Percentiles rank a stretch among this genome's conserved stretches.
Evolutionary conservation across 2,888 invertebrate genomes (phyloP).

Genomic region (Parochlus steinenii): DNA sequence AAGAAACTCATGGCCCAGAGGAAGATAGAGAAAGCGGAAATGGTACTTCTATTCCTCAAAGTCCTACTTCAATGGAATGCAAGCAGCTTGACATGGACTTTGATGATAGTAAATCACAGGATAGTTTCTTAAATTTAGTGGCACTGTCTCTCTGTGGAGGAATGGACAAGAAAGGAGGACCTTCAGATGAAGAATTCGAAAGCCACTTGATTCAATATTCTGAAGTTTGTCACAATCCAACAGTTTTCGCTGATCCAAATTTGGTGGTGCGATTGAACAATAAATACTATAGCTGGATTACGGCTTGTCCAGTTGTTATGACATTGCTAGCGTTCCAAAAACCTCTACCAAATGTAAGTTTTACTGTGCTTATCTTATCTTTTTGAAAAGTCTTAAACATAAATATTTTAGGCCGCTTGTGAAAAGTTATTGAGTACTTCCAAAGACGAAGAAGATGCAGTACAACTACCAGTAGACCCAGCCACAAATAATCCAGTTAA

Average conservation of each 20-base stretch:
- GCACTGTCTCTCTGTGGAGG: constrained; percentile 66
- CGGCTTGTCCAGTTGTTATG: constrained; percentile 80
- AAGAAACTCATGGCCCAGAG: constrained; percentile 33
- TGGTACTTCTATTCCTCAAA: constrained; percentile 87
- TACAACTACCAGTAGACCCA: not conserved
- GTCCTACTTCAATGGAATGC: constrained; percentile 77
- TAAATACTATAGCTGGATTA: constrained; percentile 81
- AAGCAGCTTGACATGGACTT: constrained; percentile 51
- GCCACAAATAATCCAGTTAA: not conserved
- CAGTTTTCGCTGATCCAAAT: constrained; percentile 59
- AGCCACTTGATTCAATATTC: constrained; percentile 36
- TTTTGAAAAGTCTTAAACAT: too few species aligned
- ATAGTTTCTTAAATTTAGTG: constrained; percentile 41
- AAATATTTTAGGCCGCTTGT: too few species aligned
- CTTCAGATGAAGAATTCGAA: constrained; percentile 43
- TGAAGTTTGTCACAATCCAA: constrained; percentile 50
- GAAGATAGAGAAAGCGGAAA: constrained; percentile 94
- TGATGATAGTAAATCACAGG: constrained; percentile 50
- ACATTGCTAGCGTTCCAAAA: constrained; percentile 75
- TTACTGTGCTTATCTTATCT: too few species aligned
- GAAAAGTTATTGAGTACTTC: constrained; percentile 4
- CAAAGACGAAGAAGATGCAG: constrained; percentile 1
- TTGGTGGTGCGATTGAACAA: constrained; percentile 73
- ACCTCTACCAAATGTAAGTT: constrained; percentile 56
- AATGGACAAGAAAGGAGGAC: constrained; percentile 36